These are phyloP conservation scores for Trachelus stipa DNA, from an alignment of 2,888 invertebrate species.

Conservation along the genomic window DNA sequence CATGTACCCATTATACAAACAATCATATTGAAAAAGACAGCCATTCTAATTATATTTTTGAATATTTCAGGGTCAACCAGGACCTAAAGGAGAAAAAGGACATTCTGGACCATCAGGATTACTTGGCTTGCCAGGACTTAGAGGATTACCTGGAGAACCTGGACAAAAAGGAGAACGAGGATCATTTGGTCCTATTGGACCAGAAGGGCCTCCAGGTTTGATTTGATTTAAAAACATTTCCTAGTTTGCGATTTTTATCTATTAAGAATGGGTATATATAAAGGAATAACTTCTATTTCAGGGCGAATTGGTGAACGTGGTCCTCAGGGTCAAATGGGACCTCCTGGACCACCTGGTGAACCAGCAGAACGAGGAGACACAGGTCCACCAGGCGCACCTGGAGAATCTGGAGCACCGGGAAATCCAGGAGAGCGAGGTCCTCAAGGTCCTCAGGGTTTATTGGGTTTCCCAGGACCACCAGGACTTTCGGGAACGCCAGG, in stretches of 20 bases:
- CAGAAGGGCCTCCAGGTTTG: conserved; percentile 80
- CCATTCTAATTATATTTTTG: not conserved
- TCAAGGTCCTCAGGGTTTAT: conserved; percentile 77
- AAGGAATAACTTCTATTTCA: conserved; percentile 35
- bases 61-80: conserved; percentile 72
- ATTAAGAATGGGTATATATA: not conserved
- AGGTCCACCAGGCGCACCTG: conserved; percentile 78
- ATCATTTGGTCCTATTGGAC: conserved; percentile 75
- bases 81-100: conserved; percentile 77
- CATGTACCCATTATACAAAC: not conserved
- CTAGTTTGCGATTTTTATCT: not conserved
- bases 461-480: conserved; percentile 77
- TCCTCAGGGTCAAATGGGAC: conserved; percentile 80
- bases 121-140: conserved; percentile 77
- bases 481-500: conserved; percentile 79
- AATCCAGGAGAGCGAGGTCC: conserved; percentile 80
- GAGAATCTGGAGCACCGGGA: conserved; percentile 80
- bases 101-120: conserved; percentile 78
- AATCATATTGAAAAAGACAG: not conserved
- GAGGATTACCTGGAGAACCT: conserved; percentile 75
- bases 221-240: not conserved
- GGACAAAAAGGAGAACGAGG: conserved; percentile 86
- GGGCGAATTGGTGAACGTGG: conserved; percentile 83
- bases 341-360: conserved; percentile 83
- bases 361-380: conserved; percentile 84